Conservation (phyloP, 2,888 invertebrate genomes). For the Agrotis clavis region DNA sequence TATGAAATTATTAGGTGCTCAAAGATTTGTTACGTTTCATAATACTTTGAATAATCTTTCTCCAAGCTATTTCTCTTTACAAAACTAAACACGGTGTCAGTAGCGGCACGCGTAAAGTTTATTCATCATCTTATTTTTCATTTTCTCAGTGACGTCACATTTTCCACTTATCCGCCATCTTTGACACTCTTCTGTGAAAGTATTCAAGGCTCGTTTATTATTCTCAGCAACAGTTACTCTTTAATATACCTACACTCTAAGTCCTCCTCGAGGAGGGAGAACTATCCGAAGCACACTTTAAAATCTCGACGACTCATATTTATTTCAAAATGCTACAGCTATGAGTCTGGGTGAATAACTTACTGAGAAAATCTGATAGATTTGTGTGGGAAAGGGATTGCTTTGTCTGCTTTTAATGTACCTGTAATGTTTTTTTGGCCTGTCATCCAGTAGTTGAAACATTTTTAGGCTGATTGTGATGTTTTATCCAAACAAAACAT, state of each 20-base stretch:
- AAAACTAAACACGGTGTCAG: background rate
- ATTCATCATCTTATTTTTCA: conserved; percentile 10
- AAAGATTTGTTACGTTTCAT: too few species aligned
- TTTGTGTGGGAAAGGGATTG: background rate
- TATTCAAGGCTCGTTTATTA: conserved; percentile 43
- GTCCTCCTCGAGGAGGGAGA: conserved; percentile 20
- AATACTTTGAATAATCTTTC: too few species aligned
- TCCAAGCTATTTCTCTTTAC: background rate
- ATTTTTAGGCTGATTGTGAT: too few species aligned
- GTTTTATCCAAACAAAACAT: too few species aligned
- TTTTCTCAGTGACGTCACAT: conserved; percentile 3
- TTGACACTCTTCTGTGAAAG: conserved; percentile 36
- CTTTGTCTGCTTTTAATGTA: background rate
- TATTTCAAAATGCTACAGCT: conserved; percentile 44
- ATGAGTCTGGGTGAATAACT: conserved; percentile 25
- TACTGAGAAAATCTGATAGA: background rate
- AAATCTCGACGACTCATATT: conserved; percentile 51
- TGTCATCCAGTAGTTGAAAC: too few species aligned
- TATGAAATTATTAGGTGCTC: too few species aligned
- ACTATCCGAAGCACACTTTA: conserved; percentile 49
- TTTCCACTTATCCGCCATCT: conserved; percentile 27
- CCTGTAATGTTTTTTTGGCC: too few species aligned
- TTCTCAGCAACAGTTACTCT: conserved; percentile 47
- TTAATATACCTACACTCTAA: conserved; percentile 32
- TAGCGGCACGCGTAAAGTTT: background rate